Conservation (phyloP, 2,797 vertebrate species). For the Petrocephalus schoutedeni region DNA sequence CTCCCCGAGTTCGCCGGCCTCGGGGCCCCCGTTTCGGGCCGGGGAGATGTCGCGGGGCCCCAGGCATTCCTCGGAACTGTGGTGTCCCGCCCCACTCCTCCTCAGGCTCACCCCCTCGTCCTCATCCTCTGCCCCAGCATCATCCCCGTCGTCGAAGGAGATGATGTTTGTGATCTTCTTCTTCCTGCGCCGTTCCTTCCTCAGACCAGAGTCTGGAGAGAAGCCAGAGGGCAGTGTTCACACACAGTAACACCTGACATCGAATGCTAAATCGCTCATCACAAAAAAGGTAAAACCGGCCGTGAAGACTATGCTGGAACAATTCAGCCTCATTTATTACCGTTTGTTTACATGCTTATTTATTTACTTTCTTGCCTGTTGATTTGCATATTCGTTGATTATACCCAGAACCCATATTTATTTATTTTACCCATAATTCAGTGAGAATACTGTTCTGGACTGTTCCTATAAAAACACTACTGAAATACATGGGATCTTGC, state of each 20-base stretch:
- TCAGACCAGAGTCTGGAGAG: slow-evolving; percentile 72
- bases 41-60: slow-evolving; percentile 57
- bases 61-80: slow-evolving; percentile 75
- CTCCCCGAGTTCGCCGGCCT: slow-evolving; percentile 38
- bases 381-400: not conserved
- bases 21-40: slow-evolving; percentile 53
- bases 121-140: slow-evolving; percentile 68
- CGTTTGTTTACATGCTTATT: not conserved
- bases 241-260: not conserved
- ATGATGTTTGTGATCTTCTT: slow-evolving; percentile 96
- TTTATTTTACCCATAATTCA: not conserved
- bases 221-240: not conserved
- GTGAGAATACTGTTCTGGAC: not conserved
- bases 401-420: not conserved
- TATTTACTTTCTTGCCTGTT: not conserved
- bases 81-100: slow-evolving; percentile 55
- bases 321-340: not conserved
- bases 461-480: not conserved
- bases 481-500: not conserved
- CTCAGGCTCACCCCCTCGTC: slow-evolving; percentile 62
- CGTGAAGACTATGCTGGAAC: not conserved
- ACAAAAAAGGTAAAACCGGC: not conserved
- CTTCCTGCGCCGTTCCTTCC: slow-evolving; percentile 84
- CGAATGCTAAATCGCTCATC: not conserved
- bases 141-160: slow-evolving; percentile 88